Evolutionary conservation across 2,797 vertebrate species (phyloP), one percentile per base, ranked within the genome.

Genomic region (Fratercula arctica): DNA sequence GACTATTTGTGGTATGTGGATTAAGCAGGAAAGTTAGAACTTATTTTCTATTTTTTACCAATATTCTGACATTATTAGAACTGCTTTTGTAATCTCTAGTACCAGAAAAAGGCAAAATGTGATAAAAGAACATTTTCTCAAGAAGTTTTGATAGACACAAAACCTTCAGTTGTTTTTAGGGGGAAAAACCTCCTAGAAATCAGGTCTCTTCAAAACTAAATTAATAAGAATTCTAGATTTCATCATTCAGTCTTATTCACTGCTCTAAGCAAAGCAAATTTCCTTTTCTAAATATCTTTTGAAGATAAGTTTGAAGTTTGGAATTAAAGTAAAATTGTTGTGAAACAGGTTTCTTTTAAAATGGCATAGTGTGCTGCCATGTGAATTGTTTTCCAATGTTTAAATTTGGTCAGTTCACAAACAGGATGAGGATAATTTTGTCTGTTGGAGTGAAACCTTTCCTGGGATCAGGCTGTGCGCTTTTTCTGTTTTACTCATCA

Each of bases 21-120:
- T 93, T 92, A 90, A 93, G 80, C 43, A 92, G 29, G 70, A 69
- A 90, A 19, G 31, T 70, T 95, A 11, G 80, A 63, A 89, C 93
- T 95, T 92, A 60, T 90, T 87, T 87, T 89, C 53, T 54, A 21
- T 0, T 21, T 95, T 78, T 83, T 82, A 85, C 35, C 16, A 43
- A 72, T 48, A 29, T 11, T 87, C 43, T 77, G 70, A 78, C 91
- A 28, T 48, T 91, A 46, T 33, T 70, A 75, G 25, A 89, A 74
- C 16, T 85, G 68, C 3, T 54, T 96, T 94, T 96, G 54, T 33
- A 89, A n/a, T 73, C 31, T 90, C 20, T 80, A 78, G 33, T n/a
- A 50, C 14, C 33, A 87, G 45, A 9, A 83, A 91, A 73, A 92
- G 45, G n/a, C 78, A 87, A 90, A 76, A 31, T 11, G 31, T 31